phyloP scores from a whole-genome alignment of 1,140 invertebrate species.

The Lasioglossum baleicum region DNA sequence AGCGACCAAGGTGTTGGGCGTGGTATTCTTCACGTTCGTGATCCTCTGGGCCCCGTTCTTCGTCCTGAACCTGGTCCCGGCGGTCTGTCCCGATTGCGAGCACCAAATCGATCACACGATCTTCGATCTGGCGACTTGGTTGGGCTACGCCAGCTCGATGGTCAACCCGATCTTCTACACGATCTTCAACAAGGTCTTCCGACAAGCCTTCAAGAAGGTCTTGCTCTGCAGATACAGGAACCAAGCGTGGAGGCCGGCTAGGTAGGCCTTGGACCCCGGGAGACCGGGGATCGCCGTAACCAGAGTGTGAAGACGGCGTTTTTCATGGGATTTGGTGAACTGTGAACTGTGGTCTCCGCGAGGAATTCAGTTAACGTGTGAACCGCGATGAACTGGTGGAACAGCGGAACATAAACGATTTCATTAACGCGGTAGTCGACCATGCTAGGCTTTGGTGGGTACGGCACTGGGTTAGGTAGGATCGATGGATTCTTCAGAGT shows the following conservation, averaged over 20 bases:
- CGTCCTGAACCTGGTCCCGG: constrained; percentile 90
- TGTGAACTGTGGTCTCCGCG: background rate
- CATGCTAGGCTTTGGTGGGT: too few relatives aligned
- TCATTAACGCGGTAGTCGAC: background rate
- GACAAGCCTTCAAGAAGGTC: constrained; percentile 94
- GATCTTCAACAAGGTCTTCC: constrained; percentile 95
- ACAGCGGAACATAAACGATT: background rate
- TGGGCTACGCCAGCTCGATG: constrained; percentile 95
- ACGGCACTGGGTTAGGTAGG: too few relatives aligned
- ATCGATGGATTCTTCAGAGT: too few relatives aligned
- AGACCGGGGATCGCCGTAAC: constrained; percentile 64
- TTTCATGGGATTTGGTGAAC: too few relatives aligned
- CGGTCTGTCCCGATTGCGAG: constrained; percentile 89
- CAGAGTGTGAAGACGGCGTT: constrained; percentile 47
- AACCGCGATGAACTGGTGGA: too few relatives aligned
- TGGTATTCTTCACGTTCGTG: constrained; percentile 96
- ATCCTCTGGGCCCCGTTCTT: constrained; percentile 97
- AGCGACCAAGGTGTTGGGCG: constrained; percentile 95
- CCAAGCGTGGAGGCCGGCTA: constrained; percentile 67
- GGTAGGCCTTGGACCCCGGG: constrained; percentile 66
- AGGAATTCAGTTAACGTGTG: background rate
- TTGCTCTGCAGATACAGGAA: constrained; percentile 83
- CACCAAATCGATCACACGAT: constrained; percentile 87
- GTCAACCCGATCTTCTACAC: constrained; percentile 97
- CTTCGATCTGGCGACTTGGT: constrained; percentile 92